Percentiles rank a stretch among this genome's conserved stretches.
Evolutionary conservation across 2,888 invertebrate genomes (phyloP).

Genomic region (Blera fallax): DNA sequence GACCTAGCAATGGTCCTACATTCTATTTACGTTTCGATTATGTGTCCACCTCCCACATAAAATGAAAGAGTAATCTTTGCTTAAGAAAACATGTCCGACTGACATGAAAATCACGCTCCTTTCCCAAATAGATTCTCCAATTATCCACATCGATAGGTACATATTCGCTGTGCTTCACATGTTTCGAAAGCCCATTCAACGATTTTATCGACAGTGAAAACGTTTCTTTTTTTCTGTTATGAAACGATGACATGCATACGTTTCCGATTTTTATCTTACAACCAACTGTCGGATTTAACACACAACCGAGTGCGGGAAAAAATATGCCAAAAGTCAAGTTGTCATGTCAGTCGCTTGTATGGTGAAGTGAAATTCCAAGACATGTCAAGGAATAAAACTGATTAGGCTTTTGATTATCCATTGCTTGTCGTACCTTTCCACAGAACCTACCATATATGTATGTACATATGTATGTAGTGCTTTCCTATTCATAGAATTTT

Average conservation of each 20-base stretch:
- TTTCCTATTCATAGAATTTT: conserved; percentile 59
- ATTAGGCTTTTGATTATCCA: conserved; percentile 60
- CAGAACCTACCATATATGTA: too few relatives aligned
- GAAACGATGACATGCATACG: conserved; percentile 31
- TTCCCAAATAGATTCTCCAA: conserved; percentile 11
- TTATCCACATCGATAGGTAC: conserved; percentile 11
- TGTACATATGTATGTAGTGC: too few relatives aligned
- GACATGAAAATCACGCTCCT: conserved; percentile 9
- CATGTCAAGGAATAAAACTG: conserved; percentile 52
- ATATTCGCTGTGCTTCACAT: background rate
- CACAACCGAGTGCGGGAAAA: conserved; percentile 20
- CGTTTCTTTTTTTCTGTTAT: background rate
- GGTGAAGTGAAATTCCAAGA: conserved; percentile 33
- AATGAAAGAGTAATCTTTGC: conserved; percentile 26
- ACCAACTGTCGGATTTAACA: conserved; percentile 64
- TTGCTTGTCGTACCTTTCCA: conserved; percentile 53
- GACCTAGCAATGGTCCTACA: background rate
- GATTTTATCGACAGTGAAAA: conserved; percentile 22
- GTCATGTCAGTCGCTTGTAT: conserved; percentile 44
- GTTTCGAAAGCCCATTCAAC: background rate
- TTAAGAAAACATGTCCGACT: conserved; percentile 24
- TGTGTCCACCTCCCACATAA: background rate
- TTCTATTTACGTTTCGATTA: background rate
- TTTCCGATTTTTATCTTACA: conserved; percentile 50
- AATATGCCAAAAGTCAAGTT: conserved; percentile 59